phyloP scores from a whole-genome alignment of 2,888 invertebrate genomes.

The Apoda limacodes region DNA sequence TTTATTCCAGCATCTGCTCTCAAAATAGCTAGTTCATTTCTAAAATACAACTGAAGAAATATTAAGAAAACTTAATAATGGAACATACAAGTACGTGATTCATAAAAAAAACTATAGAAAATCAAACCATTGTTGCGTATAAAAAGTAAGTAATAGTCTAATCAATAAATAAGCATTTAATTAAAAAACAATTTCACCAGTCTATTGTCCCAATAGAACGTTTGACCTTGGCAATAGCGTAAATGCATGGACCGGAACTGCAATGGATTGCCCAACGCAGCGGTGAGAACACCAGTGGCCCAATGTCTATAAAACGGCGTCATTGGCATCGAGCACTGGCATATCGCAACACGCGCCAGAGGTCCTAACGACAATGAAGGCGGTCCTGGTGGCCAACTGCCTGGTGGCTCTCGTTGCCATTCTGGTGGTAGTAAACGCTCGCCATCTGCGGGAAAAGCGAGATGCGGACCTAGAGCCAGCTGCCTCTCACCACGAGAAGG shows the following conservation, averaged over 20 bases:
- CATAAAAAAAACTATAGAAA: too few relatives aligned
- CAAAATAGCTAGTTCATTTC: too few relatives aligned
- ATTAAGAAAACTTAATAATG: too few relatives aligned
- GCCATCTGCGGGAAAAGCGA: conserved; percentile 50
- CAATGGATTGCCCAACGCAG: conserved; percentile 46
- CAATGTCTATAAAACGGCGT: conserved; percentile 58
- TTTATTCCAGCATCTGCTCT: too few relatives aligned
- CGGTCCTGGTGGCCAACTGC: conserved; percentile 37
- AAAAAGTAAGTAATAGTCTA: too few relatives aligned
- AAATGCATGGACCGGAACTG: conserved; percentile 23
- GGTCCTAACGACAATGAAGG: conserved; percentile 43
- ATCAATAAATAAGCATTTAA: too few relatives aligned
- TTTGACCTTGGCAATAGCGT: too few relatives aligned
- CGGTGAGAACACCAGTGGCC: conserved; percentile 40
- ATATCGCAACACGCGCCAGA: conserved; percentile 35
- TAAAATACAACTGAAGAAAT: too few relatives aligned
- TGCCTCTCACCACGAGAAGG: conserved; percentile 55
- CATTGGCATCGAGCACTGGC: conserved; percentile 30
- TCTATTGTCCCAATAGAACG: too few relatives aligned
- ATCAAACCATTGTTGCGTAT: too few relatives aligned
- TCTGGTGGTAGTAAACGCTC: conserved; percentile 53
- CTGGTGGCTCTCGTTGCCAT: conserved; percentile 46
- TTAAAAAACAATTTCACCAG: too few relatives aligned
- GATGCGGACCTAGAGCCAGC: conserved; percentile 65
- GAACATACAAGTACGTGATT: too few relatives aligned